Conservation (phyloP, 2,797 vertebrate genomes). For the Austrolebias charrua region DNA sequence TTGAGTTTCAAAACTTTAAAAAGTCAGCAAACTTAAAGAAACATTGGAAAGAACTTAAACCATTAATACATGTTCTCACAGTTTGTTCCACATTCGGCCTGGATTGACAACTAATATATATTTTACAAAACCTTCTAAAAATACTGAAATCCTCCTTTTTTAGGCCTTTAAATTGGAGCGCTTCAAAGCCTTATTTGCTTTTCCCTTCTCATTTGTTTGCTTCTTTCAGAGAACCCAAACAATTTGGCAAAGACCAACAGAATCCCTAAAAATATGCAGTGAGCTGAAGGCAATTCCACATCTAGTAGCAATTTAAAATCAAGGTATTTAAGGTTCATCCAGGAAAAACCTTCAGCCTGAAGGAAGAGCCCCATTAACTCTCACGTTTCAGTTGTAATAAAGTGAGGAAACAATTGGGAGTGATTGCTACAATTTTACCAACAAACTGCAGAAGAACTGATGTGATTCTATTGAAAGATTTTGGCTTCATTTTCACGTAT, state of each 20-base stretch:
- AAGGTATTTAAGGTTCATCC: conserved; percentile 44
- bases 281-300: conserved; percentile 30
- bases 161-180: conserved; percentile 27
- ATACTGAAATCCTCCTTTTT: conserved; percentile 7
- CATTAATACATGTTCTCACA: conserved; percentile 8
- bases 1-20: conserved; percentile 3
- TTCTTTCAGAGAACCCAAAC: conserved; percentile 43
- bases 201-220: conserved; percentile 51
- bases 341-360: conserved; percentile 17
- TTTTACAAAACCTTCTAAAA: conserved; percentile 8
- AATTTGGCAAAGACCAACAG: conserved; percentile 34
- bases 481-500: conserved; percentile 32
- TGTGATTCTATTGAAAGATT: conserved; percentile 48
- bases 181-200: conserved; percentile 52
- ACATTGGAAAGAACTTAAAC: background rate
- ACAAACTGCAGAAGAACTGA: conserved; percentile 25
- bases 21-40: conserved; percentile 10
- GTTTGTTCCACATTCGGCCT: conserved; percentile 4
- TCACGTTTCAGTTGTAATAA: conserved; percentile 38
- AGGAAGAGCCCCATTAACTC: conserved; percentile 39
- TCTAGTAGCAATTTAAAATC: conserved; percentile 32
- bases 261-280: conserved; percentile 13
- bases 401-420: conserved; percentile 48
- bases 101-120: conserved; percentile 6
- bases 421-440: conserved; percentile 43